These are phyloP conservation scores for Neodiprion virginianus DNA, from an alignment of 1,140 invertebrate species.

Conservation along the genomic window DNA sequence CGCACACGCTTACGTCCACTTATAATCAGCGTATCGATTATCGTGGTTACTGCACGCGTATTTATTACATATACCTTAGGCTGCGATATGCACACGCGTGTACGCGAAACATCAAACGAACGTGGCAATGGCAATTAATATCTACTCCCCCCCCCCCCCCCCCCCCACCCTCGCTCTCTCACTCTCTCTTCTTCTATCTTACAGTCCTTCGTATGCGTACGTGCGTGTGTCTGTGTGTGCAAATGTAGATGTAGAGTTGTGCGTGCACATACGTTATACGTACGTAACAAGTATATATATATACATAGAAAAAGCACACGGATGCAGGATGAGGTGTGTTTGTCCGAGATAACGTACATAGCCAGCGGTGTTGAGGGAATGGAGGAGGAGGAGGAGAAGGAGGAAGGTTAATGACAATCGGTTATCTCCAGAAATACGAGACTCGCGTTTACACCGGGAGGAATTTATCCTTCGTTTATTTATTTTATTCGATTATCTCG, in stretches of 20 bases:
- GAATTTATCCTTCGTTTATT: neutral
- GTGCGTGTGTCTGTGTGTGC: neutral
- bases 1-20: neutral
- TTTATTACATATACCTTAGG: no score
- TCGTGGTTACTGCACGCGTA: no score
- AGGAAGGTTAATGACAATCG: conserved; percentile 17
- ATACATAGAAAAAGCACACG: neutral
- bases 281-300: neutral
- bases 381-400: neutral
- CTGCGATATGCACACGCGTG: neutral
- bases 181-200: neutral
- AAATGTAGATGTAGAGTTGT: neutral
- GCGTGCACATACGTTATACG: neutral
- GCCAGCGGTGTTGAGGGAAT: neutral
- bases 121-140: no score
- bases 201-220: neutral
- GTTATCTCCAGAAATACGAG: neutral
- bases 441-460: neutral
- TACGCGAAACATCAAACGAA: no score
- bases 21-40: neutral
- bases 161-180: neutral
- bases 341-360: neutral
- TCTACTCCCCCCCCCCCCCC: no score
- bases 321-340: neutral
- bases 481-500: neutral